Evolutionary conservation across 2,888 invertebrate genomes (phyloP), one percentile per base, ranked within the genome.

Genomic region (Panopea generosa): DNA sequence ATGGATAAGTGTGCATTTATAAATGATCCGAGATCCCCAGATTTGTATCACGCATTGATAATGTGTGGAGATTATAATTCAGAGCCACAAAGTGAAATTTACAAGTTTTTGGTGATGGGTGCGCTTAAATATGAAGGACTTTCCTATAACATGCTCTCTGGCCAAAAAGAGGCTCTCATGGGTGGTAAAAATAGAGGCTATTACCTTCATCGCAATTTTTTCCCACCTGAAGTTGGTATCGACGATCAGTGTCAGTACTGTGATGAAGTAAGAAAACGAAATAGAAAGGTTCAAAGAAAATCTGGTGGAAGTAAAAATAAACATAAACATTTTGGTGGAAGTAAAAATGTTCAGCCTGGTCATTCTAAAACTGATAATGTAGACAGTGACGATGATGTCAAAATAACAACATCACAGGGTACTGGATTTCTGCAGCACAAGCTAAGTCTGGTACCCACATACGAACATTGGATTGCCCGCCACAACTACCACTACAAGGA

Each of bases 41-140:
- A 57, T n/a, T 92, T 93, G 3, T 95, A 96, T 89, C 91, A 95
- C 45, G 98, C 98, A 0, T 94, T 97, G 4, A 95, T 99, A 73
- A 84, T 99, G 74, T 96, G 97, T 3, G 99, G 99, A 0, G 99
- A 99, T 93, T 96, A 99, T 77, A 99, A 99, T 93, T 95, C 96
- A 1, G 93, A 94, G 68, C 97, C 97, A 0, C 92, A 95, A 50
- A 96, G 96, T 47, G 94, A 95, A 1, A 94, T 97, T 0, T 95
- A 96, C 86, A 93, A 94, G 66, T 94, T 97, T 53, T 92, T 98
- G 57, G 94, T 94, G 0, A 93, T 93, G 26, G 96, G 97, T 18
- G 87, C 90, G 53, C 93, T 96, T n/a, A 67, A 89, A 24, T 93
- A 84, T 92, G 87, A 90, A 24, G 90, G 90, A 2, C 77, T 91